These are phyloP conservation scores for Gambelia wislizenii DNA, from an alignment of 2,797 vertebrate species.

Conservation along the genomic window DNA sequence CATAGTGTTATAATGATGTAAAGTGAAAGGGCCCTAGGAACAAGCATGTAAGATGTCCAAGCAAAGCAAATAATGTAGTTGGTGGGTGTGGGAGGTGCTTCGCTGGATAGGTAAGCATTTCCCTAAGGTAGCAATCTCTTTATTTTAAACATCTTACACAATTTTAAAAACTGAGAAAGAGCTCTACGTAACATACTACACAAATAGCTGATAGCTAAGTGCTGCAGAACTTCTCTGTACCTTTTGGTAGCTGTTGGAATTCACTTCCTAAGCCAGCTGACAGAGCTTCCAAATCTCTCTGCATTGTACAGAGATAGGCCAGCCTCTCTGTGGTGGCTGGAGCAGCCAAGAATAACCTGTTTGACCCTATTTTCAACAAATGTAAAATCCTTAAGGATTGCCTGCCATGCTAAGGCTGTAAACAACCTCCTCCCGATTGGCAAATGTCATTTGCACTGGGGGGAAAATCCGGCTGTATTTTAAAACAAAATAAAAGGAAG, in stretches of 20 bases:
- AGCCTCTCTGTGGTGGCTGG: neutral
- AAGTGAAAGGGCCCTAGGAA: neutral
- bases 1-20: neutral
- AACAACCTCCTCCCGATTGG: neutral
- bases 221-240: neutral
- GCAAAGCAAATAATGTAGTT: neutral
- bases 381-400: neutral
- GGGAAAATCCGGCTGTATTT: neutral
- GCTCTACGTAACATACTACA: neutral
- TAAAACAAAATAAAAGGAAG: constrained; percentile 24
- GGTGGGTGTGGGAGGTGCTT: neutral
- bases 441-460: neutral
- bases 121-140: neutral
- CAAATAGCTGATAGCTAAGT: constrained; percentile 11
- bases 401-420: neutral
- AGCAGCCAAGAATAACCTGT: constrained; percentile 25
- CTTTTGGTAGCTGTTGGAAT: constrained; percentile 13
- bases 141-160: neutral
- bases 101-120: neutral
- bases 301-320: constrained; percentile 8
- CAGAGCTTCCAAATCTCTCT: neutral
- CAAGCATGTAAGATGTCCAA: neutral
- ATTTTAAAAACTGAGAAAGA: neutral
- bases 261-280: constrained; percentile 14
- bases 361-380: constrained; percentile 17